phyloP scores from a whole-genome alignment of 2,888 invertebrate genomes.

The Agrilus mali region DNA sequence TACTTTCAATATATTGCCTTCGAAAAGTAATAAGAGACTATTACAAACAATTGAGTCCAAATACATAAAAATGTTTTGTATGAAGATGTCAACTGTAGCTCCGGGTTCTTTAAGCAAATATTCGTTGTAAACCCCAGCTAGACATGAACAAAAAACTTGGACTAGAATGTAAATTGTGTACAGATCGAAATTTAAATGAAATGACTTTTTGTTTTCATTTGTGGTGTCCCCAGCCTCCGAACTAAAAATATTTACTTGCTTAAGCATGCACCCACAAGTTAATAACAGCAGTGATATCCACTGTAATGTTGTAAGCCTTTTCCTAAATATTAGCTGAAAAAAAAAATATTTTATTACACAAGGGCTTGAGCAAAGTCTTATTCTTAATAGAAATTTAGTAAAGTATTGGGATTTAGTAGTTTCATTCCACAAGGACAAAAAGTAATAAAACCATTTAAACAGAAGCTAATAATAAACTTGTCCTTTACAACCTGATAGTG shows the following conservation, averaged over 20 bases:
- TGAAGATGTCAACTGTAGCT: constrained; percentile 72
- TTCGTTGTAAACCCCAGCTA: constrained; percentile 94
- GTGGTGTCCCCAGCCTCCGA: constrained; percentile 8
- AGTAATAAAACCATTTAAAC: no score
- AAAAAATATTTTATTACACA: constrained; percentile 12
- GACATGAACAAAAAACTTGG: constrained; percentile 81
- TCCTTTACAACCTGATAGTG: no score
- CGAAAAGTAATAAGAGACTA: constrained; percentile 51
- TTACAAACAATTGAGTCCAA: constrained; percentile 89
- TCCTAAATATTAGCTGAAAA: constrained; percentile 73
- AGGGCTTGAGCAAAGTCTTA: no score
- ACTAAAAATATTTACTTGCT: constrained; percentile 53
- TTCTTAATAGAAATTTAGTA: no score
- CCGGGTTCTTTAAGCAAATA: constrained; percentile 80
- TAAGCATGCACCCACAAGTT: constrained; percentile 83
- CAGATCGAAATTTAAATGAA: constrained; percentile 38
- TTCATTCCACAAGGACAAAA: no score
- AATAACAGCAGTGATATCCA: constrained; percentile 82
- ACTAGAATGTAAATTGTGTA: constrained; percentile 55
- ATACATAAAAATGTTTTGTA: constrained; percentile 94
- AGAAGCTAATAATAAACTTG: no score
- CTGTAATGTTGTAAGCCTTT: constrained; percentile 64
- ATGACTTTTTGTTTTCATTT: constrained; percentile 27
- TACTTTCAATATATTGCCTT: constrained; percentile 51
- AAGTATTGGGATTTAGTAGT: no score